Base-by-base conservation (phyloP, 2,113 vertebrate genomes). In the Deroptyus accipitrinus region DNA sequence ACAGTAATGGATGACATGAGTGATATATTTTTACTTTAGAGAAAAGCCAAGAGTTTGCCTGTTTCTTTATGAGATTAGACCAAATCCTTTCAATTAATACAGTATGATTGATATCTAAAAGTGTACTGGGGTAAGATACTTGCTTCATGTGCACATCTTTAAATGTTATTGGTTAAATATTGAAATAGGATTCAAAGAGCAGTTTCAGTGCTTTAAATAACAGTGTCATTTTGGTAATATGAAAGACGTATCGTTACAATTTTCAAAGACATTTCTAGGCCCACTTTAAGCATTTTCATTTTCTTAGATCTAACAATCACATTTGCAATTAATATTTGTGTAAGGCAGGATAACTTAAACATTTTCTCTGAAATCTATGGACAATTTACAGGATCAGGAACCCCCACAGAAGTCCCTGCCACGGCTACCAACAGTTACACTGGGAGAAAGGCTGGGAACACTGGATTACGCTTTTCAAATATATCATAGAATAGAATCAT, bases 1-100 rank as follows among this genome's bases (percentile, higher is more conserved):
- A 97, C 97, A 91, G 98, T 99, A 99, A 99, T 99, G 98, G 98
- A 99, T 98, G 98, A 98, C 98, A 98, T 98, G 98, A 98, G 97
- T 98, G 98, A 98, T 98, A 98, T 98, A 98, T 98, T 98, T 98
- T 98, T 98, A 98, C 98, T 98, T 97, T 95, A 98, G 97, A 98
- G 97, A 97, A 98, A 98, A 98, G 98, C 96, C 98, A 97, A 95
- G 98, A 97, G 95, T 98, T 98, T 98, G 97, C 97, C 97, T 97
- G 97, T 98, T 98, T 98, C 97, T 97, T 98, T 98, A 98, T 97
- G 94, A 98, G 98, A 98, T 98, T 98, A 98, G 96, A 98, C 97
- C 88, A 97, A 98, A 97, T 98, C 97, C 97, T 98, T 98, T 98
- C 98, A 98, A 98, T 98, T 98, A 98, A 98, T 98, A 97, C 93